Evolutionary conservation across 2,888 invertebrate species (phyloP).

Genomic region (Cactoblastis cactorum): DNA sequence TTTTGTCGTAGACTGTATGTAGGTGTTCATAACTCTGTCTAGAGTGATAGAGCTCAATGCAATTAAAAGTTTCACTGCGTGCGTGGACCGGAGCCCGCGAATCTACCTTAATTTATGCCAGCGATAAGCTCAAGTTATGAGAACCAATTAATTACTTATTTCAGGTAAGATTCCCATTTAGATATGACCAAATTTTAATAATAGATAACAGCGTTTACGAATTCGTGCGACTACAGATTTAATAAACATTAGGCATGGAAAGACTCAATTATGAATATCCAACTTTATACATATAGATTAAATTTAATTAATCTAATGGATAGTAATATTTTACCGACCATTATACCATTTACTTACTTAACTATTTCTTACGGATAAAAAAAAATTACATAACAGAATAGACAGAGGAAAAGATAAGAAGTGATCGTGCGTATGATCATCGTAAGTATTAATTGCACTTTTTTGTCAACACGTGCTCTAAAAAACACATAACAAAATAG

Average conservation of each 20-base stretch:
- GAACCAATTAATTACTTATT: slow-evolving; percentile 75
- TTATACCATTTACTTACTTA: no score
- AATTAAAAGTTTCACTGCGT: slow-evolving; percentile 79
- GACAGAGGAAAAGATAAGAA: no score
- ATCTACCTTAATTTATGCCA: slow-evolving; percentile 74
- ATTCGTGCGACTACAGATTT: slow-evolving; percentile 13
- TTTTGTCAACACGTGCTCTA: no score
- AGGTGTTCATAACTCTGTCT: slow-evolving; percentile 67
- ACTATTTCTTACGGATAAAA: no score
- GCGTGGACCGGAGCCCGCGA: slow-evolving; percentile 70
- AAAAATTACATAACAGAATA: no score
- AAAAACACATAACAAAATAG: no score
- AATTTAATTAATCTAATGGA: neutral
- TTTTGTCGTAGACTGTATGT: slow-evolving; percentile 35
- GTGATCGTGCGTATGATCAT: no score
- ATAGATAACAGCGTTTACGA: slow-evolving; percentile 21
- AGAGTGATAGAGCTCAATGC: slow-evolving; percentile 75
- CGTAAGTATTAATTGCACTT: no score
- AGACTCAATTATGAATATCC: neutral
- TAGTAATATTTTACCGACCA: no score
- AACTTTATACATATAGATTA: neutral
- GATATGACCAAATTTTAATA: slow-evolving; percentile 36
- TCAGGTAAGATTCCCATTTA: slow-evolving; percentile 56
- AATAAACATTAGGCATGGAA: neutral
- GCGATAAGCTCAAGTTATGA: slow-evolving; percentile 71